These are phyloP conservation scores for Cathartes aura DNA, from an alignment of 2,113 vertebrate genomes.

Conservation along the genomic window DNA sequence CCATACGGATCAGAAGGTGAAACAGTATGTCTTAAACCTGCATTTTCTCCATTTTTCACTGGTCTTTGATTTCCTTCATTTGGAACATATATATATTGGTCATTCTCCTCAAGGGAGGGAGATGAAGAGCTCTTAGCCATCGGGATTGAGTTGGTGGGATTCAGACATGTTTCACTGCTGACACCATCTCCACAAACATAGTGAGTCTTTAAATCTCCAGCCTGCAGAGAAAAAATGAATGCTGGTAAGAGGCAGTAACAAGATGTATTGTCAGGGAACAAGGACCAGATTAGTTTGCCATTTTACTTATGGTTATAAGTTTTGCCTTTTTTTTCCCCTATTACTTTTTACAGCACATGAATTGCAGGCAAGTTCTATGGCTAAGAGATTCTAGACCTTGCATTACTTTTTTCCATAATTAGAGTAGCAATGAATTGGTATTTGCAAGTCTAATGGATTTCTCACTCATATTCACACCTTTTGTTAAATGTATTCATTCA, in stretches of 20 bases:
- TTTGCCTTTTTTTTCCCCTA: neutral
- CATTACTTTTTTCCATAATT: neutral
- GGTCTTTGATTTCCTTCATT: constrained; percentile 29
- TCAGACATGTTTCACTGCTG: constrained; percentile 66
- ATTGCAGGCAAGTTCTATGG: neutral
- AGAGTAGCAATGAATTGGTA: neutral
- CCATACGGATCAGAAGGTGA: constrained; percentile 47
- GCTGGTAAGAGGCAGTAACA: neutral
- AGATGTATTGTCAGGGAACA: neutral
- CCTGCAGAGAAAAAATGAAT: constrained; percentile 62
- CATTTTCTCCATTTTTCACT: neutral
- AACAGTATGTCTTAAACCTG: neutral
- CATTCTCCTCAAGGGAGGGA: constrained; percentile 8
- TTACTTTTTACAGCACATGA: neutral
- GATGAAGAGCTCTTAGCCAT: constrained; percentile 20
- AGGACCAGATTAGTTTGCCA: neutral
- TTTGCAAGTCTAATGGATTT: neutral
- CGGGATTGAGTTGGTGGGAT: neutral
- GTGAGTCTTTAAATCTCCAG: constrained; percentile 66
- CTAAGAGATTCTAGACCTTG: neutral
- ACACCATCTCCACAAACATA: constrained; percentile 57
- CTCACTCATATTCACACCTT: neutral
- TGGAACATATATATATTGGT: neutral
- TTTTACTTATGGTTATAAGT: neutral
- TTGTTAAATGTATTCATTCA: neutral